Conservation (phyloP, 2,113 vertebrate genomes). For the Poecilia latipinna region DNA sequence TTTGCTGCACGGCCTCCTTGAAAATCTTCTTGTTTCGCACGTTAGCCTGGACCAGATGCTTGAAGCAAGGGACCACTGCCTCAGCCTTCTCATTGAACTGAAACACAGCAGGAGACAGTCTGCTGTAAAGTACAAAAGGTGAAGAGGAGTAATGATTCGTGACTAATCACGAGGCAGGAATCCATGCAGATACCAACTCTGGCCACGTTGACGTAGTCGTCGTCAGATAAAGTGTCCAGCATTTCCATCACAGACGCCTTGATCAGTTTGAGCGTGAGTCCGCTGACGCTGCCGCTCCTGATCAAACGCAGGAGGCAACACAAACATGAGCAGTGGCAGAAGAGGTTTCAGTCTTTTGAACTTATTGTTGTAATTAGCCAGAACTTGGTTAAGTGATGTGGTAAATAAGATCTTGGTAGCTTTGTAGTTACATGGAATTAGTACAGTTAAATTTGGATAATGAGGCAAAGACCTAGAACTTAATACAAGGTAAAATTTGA, state of each 20-base stretch:
- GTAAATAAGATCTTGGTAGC: neutral
- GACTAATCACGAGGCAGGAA: neutral
- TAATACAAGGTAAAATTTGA: neutral
- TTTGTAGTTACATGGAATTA: neutral
- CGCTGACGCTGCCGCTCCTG: slow-evolving; percentile 97
- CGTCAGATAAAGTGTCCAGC: slow-evolving; percentile 95
- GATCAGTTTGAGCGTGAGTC: slow-evolving; percentile 97
- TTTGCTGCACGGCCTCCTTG: slow-evolving; percentile 94
- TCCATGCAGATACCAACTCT: slow-evolving; percentile 63
- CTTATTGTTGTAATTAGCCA: neutral
- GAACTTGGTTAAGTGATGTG: neutral
- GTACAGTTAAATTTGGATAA: no score
- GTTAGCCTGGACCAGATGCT: slow-evolving; percentile 96
- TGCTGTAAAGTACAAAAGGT: neutral
- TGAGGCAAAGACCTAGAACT: neutral
- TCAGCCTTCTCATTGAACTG: slow-evolving; percentile 98
- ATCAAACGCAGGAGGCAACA: slow-evolving; percentile 17
- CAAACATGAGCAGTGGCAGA: neutral
- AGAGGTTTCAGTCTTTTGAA: neutral
- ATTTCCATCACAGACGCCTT: slow-evolving; percentile 97
- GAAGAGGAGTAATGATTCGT: neutral
- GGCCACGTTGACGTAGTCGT: slow-evolving; percentile 83
- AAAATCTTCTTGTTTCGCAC: slow-evolving; percentile 99
- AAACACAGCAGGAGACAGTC: slow-evolving; percentile 25
- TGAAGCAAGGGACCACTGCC: slow-evolving; percentile 94